phyloP scores from a whole-genome alignment of 2,888 invertebrate genomes.

The Heliconius erato region DNA sequence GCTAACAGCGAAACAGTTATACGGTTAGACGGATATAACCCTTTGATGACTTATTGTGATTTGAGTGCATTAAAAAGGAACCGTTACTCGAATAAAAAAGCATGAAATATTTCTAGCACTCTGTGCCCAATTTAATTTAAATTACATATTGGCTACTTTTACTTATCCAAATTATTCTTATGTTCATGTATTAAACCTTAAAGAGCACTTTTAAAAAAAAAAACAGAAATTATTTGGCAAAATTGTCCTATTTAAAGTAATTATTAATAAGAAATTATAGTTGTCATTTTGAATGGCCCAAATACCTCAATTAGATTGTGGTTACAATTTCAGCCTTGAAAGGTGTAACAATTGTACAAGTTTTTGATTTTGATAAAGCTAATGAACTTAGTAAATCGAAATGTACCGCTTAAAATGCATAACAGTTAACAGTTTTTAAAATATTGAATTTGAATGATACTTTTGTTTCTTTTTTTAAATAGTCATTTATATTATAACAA shows the following conservation, averaged over 20 bases:
- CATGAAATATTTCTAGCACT: conserved; percentile 37
- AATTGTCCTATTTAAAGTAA: neutral
- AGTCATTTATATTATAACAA: too few species aligned
- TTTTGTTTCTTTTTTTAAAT: too few species aligned
- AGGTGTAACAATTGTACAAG: conserved; percentile 42
- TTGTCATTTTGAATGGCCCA: conserved; percentile 1
- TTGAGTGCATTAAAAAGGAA: conserved; percentile 52
- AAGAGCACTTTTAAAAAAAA: neutral
- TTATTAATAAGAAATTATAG: too few species aligned
- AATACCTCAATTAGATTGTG: conserved; percentile 36
- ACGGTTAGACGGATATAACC: conserved; percentile 53
- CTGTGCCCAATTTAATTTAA: conserved; percentile 17
- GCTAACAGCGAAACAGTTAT: conserved; percentile 51
- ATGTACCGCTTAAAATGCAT: neutral
- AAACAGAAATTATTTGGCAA: neutral
- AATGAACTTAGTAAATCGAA: conserved; percentile 20
- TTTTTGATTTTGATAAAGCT: conserved; percentile 33
- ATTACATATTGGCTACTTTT: conserved; percentile 13
- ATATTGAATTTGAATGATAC: neutral
- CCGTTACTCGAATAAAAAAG: conserved; percentile 61
- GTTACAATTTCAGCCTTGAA: conserved; percentile 48
- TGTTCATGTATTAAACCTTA: neutral
- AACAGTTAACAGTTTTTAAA: neutral
- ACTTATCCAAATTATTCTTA: conserved; percentile 24
- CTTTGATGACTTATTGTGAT: conserved; percentile 54